phyloP scores from a whole-genome alignment of 2,113 vertebrate species.

The Pithys albifrons region DNA sequence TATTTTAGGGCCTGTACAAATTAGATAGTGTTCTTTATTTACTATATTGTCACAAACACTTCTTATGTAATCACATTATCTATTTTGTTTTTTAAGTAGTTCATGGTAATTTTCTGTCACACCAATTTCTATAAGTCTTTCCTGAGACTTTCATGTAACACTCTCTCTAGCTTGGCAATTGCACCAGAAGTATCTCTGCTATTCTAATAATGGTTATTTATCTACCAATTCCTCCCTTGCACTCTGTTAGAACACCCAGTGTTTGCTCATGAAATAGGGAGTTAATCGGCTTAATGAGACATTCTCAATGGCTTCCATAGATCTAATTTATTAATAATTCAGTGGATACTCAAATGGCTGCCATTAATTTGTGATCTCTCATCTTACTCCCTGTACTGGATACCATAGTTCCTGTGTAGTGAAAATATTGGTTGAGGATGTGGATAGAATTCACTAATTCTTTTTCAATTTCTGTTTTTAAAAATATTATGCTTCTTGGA shows the following conservation, averaged over 20 bases:
- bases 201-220: slow-evolving; percentile 16
- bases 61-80: not conserved
- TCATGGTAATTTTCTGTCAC: not conserved
- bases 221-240: not conserved
- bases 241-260: not conserved
- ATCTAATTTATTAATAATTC: slow-evolving; percentile 44
- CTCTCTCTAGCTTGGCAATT: not conserved
- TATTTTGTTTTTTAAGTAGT: not conserved
- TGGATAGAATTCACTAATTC: not conserved
- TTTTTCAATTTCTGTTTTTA: not conserved
- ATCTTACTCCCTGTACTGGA: not conserved
- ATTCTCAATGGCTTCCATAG: slow-evolving; percentile 4
- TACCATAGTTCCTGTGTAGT: not conserved
- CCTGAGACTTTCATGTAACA: not conserved
- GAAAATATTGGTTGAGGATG: not conserved
- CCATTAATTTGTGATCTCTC: not conserved
- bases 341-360: not conserved
- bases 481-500: not conserved
- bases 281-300: slow-evolving; percentile 15
- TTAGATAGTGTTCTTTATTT: not conserved
- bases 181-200: not conserved
- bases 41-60: not conserved
- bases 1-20: not conserved
- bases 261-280: not conserved
- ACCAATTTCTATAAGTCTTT: not conserved